Evolutionary conservation across 2,888 invertebrate genomes (phyloP).

Genomic region (Sericinus montela): DNA sequence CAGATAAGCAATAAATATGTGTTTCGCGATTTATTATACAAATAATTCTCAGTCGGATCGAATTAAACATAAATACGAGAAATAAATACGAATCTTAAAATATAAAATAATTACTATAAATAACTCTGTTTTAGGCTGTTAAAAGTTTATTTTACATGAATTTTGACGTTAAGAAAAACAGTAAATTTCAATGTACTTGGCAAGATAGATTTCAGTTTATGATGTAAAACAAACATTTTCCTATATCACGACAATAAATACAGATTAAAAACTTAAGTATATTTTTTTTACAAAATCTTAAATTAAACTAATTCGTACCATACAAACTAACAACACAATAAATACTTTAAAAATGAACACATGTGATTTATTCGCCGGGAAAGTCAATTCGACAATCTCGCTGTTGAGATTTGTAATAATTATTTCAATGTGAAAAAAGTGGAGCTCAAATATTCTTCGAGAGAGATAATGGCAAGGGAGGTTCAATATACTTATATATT

Average conservation of each 20-base stretch:
- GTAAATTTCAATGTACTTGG: not conserved
- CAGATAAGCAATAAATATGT: constrained; percentile 43
- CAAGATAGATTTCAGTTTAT: constrained; percentile 2
- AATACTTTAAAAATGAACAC: constrained; percentile 41
- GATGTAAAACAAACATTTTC: constrained; percentile 4
- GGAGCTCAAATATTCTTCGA: no score
- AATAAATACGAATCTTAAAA: constrained; percentile 12
- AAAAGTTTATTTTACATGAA: not conserved
- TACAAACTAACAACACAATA: constrained; percentile 33
- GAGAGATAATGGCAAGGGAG: no score
- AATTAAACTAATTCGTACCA: constrained; percentile 21
- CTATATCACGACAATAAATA: not conserved
- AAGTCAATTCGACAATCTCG: no score
- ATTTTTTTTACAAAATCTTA: constrained; percentile 5
- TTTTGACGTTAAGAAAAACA: no score
- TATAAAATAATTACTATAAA: constrained; percentile 5
- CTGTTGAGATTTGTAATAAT: no score
- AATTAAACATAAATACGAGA: constrained; percentile 24
- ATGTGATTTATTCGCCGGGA: constrained; percentile 13
- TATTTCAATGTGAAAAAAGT: no score
- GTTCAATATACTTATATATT: no score
- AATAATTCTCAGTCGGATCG: constrained; percentile 30
- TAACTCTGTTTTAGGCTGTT: not conserved
- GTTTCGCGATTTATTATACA: constrained; percentile 33
- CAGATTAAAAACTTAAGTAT: constrained; percentile 7